Conservation (phyloP, 2,888 invertebrate genomes). For the Aromia moschata region DNA sequence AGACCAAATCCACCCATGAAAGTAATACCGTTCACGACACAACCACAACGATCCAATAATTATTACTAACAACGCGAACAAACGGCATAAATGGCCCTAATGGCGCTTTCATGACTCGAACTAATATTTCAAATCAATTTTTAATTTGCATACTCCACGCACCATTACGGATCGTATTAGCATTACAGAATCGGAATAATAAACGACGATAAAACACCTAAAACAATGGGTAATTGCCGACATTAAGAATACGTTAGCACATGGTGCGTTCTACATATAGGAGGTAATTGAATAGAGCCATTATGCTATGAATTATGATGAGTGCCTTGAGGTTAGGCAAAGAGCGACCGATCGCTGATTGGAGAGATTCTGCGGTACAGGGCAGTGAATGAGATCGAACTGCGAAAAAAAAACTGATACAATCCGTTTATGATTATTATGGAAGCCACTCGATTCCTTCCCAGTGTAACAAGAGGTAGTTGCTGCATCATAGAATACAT, state of each 20-base stretch:
- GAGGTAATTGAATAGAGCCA: slow-evolving; percentile 20
- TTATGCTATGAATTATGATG: slow-evolving; percentile 7
- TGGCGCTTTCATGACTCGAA: slow-evolving; percentile 4
- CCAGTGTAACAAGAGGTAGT: too few species aligned
- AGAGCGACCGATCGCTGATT: background rate
- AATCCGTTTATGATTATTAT: too few species aligned
- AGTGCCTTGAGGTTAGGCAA: slow-evolving; percentile 3
- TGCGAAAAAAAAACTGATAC: too few species aligned
- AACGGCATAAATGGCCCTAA: slow-evolving; percentile 10
- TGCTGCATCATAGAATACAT: too few species aligned
- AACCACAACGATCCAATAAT: background rate
- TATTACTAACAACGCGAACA: slow-evolving; percentile 1
- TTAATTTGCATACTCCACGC: slow-evolving; percentile 22
- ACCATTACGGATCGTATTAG: slow-evolving; percentile 22
- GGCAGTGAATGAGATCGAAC: too few species aligned
- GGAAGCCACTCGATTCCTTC: too few species aligned
- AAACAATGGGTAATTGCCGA: slow-evolving; percentile 35
- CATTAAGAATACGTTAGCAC: slow-evolving; percentile 36
- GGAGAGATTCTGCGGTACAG: background rate
- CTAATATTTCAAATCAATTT: slow-evolving; percentile 25
- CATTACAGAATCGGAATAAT: slow-evolving; percentile 27
- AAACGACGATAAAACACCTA: slow-evolving; percentile 30
- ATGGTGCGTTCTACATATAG: slow-evolving; percentile 16
- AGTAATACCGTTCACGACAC: background rate
- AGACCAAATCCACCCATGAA: background rate